Conservation (phyloP, 2,888 invertebrate genomes). For the Platycheirus albimanus region DNA sequence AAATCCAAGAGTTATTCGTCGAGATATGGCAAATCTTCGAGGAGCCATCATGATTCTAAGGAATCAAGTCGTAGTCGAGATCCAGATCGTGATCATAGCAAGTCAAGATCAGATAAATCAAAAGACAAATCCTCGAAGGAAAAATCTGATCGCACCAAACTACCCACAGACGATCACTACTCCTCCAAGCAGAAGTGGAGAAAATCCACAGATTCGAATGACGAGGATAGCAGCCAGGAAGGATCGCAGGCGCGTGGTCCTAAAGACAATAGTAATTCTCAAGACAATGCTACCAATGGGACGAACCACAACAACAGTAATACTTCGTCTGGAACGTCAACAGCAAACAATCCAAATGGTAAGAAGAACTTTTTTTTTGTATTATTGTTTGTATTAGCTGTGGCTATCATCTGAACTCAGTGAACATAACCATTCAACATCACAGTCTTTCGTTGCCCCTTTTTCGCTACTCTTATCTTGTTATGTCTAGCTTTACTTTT, state of each 20-base stretch:
- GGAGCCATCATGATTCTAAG: conserved; percentile 82
- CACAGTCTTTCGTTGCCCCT: no score
- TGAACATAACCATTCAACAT: no score
- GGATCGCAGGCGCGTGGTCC: conserved; percentile 10
- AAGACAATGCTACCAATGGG: conserved; percentile 52
- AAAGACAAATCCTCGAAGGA: conserved; percentile 76
- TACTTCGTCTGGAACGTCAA: conserved; percentile 43
- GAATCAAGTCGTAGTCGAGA: conserved; percentile 78
- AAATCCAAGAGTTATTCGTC: conserved; percentile 70
- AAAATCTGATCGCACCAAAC: conserved; percentile 78
- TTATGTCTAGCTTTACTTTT: no score
- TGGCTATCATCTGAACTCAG: no score
- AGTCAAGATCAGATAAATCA: conserved; percentile 74
- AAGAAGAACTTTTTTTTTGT: not conserved
- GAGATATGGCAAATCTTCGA: conserved; percentile 79
- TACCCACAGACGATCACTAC: conserved; percentile 87
- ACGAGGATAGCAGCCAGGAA: conserved; percentile 83
- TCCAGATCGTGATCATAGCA: conserved; percentile 77
- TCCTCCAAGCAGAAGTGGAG: conserved; percentile 87
- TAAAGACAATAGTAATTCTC: conserved; percentile 44
- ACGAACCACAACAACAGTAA: conserved; percentile 44
- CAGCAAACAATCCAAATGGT: conserved; percentile 36
- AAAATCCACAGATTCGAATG: conserved; percentile 91
- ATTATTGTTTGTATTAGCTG: not conserved
- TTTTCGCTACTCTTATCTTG: no score